Base-by-base conservation (phyloP, 2,888 invertebrate species). In the Noctua janthe region DNA sequence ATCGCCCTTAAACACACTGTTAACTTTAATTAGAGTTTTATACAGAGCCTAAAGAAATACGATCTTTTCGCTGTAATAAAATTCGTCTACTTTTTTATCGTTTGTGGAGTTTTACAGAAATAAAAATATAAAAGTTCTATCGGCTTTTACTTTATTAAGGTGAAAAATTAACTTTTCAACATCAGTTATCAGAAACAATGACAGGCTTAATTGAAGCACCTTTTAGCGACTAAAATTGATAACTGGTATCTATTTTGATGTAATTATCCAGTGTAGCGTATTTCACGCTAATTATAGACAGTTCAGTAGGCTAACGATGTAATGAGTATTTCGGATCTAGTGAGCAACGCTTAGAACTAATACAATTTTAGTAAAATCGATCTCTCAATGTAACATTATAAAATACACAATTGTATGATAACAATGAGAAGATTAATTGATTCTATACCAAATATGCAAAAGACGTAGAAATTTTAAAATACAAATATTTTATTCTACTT, bases 231-330 rank as follows among this genome's bases (percentile, higher is more conserved):
- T 90, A 88, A 91, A 89, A 91, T 90, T 85, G 79, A 80, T 88
- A 83, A 89, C 83, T 80, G 85, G 84, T 84, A 87, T 88, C 89
- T 91, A 91, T 92, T 92, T 91, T 90, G 90, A 90, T 81, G 87
- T 90, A 85, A 92, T 89, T 91, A 92, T 86, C 85, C 92, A 92
- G 81, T 87, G 91, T 92, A 89, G 90, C 93, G 92, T 92, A 90
- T 92, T 94, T 92, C 84, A 91, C 91, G 91, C 91, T 92, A 93
- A 94, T 93, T 94, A 93, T 89, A 84, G 86, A 91, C 90, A 91
- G 92, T 91, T 92, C 92, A 91, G 86, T 91, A 86, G 85, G 78
- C 91, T 92, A 90, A 92, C 88, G 89, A 90, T 88, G 86, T 92
- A 91, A 91, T 91, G 87, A 91, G 86, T 86, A 84, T 90, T 90